Evolutionary conservation across 2,797 vertebrate species (phyloP).

Genomic region (Hybognathus amarus): DNA sequence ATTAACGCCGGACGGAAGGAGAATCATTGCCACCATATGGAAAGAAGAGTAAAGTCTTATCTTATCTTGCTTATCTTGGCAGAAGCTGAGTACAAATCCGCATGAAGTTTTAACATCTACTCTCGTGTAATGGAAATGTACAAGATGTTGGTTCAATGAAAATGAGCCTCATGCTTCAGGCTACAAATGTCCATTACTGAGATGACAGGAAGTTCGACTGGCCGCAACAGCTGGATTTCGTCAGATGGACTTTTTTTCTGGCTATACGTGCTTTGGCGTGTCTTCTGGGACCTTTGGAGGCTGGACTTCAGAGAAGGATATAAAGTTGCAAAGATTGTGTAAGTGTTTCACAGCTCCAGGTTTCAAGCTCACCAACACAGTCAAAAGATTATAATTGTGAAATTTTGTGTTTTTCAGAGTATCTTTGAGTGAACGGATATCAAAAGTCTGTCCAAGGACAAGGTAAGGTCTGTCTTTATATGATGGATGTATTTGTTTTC

Average conservation of each 20-base stretch:
- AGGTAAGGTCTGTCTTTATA: conserved; percentile 6
- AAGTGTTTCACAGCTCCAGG: background rate
- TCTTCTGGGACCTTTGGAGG: background rate
- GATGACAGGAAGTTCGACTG: background rate
- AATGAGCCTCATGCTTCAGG: background rate
- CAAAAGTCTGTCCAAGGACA: background rate
- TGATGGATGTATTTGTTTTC: background rate
- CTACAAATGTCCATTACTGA: background rate
- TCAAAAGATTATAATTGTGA: background rate
- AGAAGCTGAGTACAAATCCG: no score
- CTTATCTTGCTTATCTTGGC: no score
- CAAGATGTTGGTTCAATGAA: background rate
- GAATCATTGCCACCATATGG: no score
- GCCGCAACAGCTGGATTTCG: background rate
- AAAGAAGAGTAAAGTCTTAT: no score
- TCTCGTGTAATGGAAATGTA: background rate
- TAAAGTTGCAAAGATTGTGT: background rate
- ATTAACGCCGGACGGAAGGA: no score
- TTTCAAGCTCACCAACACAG: background rate
- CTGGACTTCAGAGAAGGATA: background rate
- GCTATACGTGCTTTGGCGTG: background rate
- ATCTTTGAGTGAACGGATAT: background rate
- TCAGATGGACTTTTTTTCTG: background rate
- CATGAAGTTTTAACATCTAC: no score
- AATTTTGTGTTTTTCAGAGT: background rate